Conservation (phyloP, 2,797 vertebrate genomes). For the Oryzias dopingdopingensis region DNA sequence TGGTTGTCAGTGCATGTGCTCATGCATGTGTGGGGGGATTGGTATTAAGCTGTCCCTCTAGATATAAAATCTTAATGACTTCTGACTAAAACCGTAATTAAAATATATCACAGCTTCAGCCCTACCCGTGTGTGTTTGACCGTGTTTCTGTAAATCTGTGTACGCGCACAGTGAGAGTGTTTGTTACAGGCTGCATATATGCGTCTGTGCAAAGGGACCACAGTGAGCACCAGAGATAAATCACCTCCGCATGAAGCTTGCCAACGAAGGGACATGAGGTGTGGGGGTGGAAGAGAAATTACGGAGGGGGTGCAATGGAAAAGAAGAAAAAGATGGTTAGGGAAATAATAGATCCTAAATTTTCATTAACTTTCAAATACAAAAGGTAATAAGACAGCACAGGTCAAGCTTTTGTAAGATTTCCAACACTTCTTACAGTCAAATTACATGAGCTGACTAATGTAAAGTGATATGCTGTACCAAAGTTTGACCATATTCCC, state of each 20-base stretch:
- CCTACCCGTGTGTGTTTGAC: conserved; percentile 79
- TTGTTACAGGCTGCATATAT: conserved; percentile 31
- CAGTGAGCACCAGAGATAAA: conserved; percentile 86
- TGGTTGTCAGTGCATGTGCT: conserved; percentile 16
- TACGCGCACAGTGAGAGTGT: conserved; percentile 44
- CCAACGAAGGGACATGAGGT: conserved; percentile 58
- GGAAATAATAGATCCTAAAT: conserved; percentile 13
- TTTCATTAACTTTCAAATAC: no score
- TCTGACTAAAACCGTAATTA: conserved; percentile 96
- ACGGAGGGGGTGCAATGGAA: conserved; percentile 32
- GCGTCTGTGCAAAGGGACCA: conserved; percentile 71
- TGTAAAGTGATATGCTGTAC: background rate
- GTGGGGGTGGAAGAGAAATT: conserved; percentile 55
- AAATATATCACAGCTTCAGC: conserved; percentile 89
- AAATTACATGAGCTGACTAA: conserved; percentile 4
- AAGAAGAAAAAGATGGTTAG: conserved; percentile 25
- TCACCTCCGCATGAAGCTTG: conserved; percentile 73
- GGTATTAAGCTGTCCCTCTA: conserved; percentile 72
- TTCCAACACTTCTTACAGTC: background rate
- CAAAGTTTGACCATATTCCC: conserved; percentile 1
- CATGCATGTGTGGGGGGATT: conserved; percentile 32
- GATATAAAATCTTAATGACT: conserved; percentile 91
- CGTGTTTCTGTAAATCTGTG: conserved; percentile 53
- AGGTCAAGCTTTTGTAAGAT: no score
- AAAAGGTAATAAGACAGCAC: no score